Conservation (phyloP, 1,140 invertebrate genomes). For the Drosophila albomicans region DNA sequence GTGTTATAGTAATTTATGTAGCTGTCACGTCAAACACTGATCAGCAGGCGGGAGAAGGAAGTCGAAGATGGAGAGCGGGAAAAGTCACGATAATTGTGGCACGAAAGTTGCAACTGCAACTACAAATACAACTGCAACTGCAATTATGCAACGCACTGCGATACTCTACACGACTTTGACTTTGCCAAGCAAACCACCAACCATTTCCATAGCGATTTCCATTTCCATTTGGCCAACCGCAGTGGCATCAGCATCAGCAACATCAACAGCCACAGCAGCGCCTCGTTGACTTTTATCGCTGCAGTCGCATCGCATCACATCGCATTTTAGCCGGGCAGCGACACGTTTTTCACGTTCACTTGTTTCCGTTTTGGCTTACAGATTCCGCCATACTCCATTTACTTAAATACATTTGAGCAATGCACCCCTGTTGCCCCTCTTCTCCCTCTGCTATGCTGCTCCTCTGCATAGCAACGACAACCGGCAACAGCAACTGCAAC, state of each 20-base stretch:
- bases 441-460: no score
- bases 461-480: background rate
- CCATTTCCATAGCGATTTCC: slow-evolving; percentile 26
- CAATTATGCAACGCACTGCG: slow-evolving; percentile 72
- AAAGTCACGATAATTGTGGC: slow-evolving; percentile 58
- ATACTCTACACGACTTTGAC: slow-evolving; percentile 75
- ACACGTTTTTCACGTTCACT: slow-evolving; percentile 77
- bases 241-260: slow-evolving; percentile 32
- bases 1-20: slow-evolving; percentile 79
- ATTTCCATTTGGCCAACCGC: slow-evolving; percentile 22
- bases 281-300: slow-evolving; percentile 16
- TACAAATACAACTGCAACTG: slow-evolving; percentile 36
- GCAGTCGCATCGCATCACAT: slow-evolving; percentile 14
- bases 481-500: slow-evolving; percentile 3
- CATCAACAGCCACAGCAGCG: background rate
- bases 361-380: slow-evolving; percentile 64
- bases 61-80: background rate
- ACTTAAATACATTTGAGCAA: slow-evolving; percentile 12
- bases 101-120: slow-evolving; percentile 53
- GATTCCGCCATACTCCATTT: slow-evolving; percentile 49
- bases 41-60: background rate
- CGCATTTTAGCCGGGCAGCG: slow-evolving; percentile 18
- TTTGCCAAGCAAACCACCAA: slow-evolving; percentile 39
- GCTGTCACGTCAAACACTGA: slow-evolving; percentile 58
- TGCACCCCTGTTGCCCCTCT: background rate